These are phyloP conservation scores for Ochotona princeps DNA, from an alignment of 2,113 vertebrate genomes.

Conservation along the genomic window DNA sequence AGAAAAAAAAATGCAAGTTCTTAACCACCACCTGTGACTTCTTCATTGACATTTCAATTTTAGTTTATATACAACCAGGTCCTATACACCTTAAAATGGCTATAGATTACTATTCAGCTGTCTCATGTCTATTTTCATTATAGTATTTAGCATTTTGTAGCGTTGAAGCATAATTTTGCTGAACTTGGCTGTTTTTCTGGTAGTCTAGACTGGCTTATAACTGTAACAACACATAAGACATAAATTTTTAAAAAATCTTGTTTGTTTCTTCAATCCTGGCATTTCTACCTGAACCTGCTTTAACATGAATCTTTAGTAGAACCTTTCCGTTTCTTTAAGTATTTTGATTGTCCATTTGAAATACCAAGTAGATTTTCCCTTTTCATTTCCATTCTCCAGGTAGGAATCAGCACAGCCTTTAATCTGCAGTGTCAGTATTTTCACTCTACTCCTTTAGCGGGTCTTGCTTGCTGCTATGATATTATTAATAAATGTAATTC, in stretches of 20 bases:
- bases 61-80: too few species aligned
- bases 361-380: constrained; percentile 29
- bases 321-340: constrained; percentile 8
- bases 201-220: too few species aligned
- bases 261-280: not conserved
- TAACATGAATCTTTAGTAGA: not conserved
- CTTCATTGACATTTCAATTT: too few species aligned
- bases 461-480: not conserved
- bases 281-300: not conserved
- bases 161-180: too few species aligned
- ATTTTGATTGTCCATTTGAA: constrained; percentile 11
- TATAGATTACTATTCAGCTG: too few species aligned
- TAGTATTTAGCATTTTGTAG: too few species aligned
- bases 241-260: not conserved
- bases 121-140: too few species aligned
- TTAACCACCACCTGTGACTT: too few species aligned
- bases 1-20: too few species aligned
- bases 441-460: not conserved
- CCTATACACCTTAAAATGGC: too few species aligned
- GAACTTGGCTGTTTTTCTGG: too few species aligned
- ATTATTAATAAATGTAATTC: not conserved
- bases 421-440: not conserved
- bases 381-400: not conserved
- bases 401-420: not conserved
- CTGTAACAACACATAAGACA: too few species aligned